Evolutionary conservation across 2,113 vertebrate species (phyloP), one percentile per base, ranked within the genome.

Genomic region (Tachysurus vachellii): DNA sequence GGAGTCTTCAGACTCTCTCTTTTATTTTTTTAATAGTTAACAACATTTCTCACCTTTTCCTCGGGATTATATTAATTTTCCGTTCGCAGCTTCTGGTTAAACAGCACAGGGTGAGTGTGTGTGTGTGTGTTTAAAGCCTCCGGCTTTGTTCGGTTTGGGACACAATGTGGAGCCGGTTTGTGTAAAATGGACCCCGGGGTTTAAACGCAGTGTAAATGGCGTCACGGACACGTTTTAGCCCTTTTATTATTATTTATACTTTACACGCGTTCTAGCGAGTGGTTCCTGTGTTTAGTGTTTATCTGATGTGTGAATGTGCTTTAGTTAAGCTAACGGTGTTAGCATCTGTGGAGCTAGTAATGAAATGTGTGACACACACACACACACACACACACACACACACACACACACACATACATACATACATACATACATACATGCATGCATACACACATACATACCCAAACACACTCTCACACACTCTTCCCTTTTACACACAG

Each of bases 111-210:
- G 95, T 95, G 91, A 14, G 91, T 91, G 73, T 44, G 64, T 2
- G 70, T 44, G 70, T 73, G 70, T 82, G 23, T 64, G 6, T 62
- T 23, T 26, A 19, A 6, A 42, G 16, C n/a, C 9, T 53, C 17
- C 0, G 53, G 68, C 36, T 71, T 79, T 73, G 31, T 68, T 62
- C 76, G 62, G 90, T 42, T 88, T 85, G 83, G 85, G 77, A 84
- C 88, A 88, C 88, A 90, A 86, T 86, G 89, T 90, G 88, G 42
- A 31, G 70, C 84, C 94, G 93, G 94, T 93, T 93, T 92, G 93
- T 94, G 93, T 91, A 87, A 86, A 70, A 70, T 68, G 66, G 66
- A 68, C n/a, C 0, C 28, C 13, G n/a, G n/a, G 64, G 89, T 28
- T 19, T 47, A 17, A 50, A n/a, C 56, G 17, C 6, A 0, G 54